Evolutionary conservation across 1,140 invertebrate genomes (phyloP), one percentile per base, ranked within the genome.

Genomic region (Ganaspis sp.): DNA sequence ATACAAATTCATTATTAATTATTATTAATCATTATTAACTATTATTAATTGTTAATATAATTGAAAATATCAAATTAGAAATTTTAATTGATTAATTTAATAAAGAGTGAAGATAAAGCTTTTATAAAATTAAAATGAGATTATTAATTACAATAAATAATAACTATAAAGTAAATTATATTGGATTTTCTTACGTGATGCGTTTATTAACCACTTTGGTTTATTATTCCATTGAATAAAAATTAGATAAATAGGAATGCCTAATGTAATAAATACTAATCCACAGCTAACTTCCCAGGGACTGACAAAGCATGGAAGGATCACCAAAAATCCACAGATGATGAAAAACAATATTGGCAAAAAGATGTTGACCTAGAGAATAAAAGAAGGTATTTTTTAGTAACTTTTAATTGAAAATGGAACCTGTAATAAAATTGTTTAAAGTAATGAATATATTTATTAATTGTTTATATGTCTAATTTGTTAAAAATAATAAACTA

Each of bases 221-320:
- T 98, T 98, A n/a, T 93, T 94, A 85, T 96, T 93, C 96, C 97
- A 98, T 76, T 93, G 92, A 21, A 99, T 96, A 78, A 97, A 98
- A 0, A 97, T 77, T 69, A 95, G 93, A 90, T 98, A 99, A 4
- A 99, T 95, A 1, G 98, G 98, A 80, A 99, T 95, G 12, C 97
- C 98, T 11, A 96, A 95, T 0, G 95, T 83, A 29, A 98, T 96
- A 58, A 99, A 96, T 12, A 92, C 91, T 21, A 96, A 87, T 12
- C 97, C 98, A 53, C 98, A 94, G 0, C 95, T 94, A n/a, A 97
- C 95, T 91, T 97, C 96, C 78, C 89, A 93, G 0, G 96, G 96
- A 73, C 94, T 93, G 15, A 93, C 93, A 49, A 95, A 94, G 77
- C 95, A 95, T 0, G 97, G 97, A 34, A 97, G 93, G 17, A 95